Base-by-base conservation (phyloP, 1,140 invertebrate genomes). In the Zaprionus gabonicus region DNA sequence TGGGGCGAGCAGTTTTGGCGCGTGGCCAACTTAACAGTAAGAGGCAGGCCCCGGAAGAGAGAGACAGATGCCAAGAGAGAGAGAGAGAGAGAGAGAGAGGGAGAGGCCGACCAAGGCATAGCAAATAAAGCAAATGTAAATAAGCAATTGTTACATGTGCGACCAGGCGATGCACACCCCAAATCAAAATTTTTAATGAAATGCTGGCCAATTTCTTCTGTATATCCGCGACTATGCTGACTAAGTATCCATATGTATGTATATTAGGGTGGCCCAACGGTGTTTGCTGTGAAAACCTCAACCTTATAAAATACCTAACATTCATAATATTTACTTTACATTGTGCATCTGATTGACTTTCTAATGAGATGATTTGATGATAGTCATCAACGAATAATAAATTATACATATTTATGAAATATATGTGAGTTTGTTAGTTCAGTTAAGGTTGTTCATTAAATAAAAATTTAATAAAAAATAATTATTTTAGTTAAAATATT, bases 1-100 rank as follows among this genome's bases (percentile, higher is more conserved):
- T 65, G 55, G 62, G 41, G 75, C 38, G 72, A 34, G 60, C 57
- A 56, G 62, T 81, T 80, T 85, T 85, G 82, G 82, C 82, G 57
- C 79, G 78, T 81, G 82, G 77, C 82, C 82, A 85, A 85, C 71
- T 64, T 53, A 53, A 78, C 56, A 60, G 76, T 31, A 55, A 77
- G 51, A 65, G 20, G 20, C 46, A 46, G n/a, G 6, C 41, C 41
- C 41, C 41, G 2, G 5, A 62, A 28, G 28, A 57, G 27, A 27
- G 44, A 44, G 13, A 28, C 3, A 2, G 31, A 49, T 49, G 57
- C 20, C 20, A 20, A 20, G 57, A 28, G 28, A 57, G 27, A 28
- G 28, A 57, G 27, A 66, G 68, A 69, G 41, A 78, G 41, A 55
- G 31, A 36, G 31, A 17, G 31, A 58, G 46, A 20, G 28, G 31